Evolutionary conservation across 2,113 vertebrate genomes (phyloP), one percentile per base, ranked within the genome.

Genomic region (Chaetodon trifascialis): DNA sequence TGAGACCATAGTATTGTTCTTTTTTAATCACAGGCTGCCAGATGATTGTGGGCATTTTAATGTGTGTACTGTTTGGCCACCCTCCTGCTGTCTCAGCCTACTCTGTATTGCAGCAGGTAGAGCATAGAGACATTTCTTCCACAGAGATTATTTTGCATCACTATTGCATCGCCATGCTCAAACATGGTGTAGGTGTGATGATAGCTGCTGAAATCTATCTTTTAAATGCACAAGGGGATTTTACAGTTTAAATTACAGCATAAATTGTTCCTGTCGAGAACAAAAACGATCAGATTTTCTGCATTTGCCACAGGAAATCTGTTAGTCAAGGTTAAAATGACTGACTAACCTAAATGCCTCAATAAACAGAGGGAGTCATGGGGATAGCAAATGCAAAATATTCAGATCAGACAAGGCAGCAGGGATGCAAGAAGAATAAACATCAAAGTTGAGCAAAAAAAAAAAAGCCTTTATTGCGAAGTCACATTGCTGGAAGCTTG

Each of bases 311-410:
- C 60, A 80, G 77, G 58, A 88, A 80, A 86, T 78, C 49, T 86
- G 59, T 88, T 88, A 75, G 81, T 89, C 78, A 77, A 82, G 83
- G 70, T 82, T 89, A 52, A 56, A 83, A 82, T 67, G 79, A 72
- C 78, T 79, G 76, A 80, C 52, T 66, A 65, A 80, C 51, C 12
- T 81, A 70, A 89, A 86, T 62, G 75, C 46, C 40, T 72, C 47
- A 55, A 38, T 73, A 75, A 83, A 74, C 16, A 80, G 65, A 66
- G 9, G 63, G 54, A 87, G 71, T 44, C 66, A 7, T 62, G 54
- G 64, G 78, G 68, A 78, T 69, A 84, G 60, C 44, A 30, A 59
- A 73, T 60, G 62, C 11, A 72, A 86, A 84, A 82, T 52, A 52
- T 47, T 12, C 23, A 73, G 40, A 79, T 81, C 71, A 69, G 60